These are phyloP conservation scores for Seriola dumerili DNA, from an alignment of 2,113 vertebrate genomes.

Conservation along the genomic window DNA sequence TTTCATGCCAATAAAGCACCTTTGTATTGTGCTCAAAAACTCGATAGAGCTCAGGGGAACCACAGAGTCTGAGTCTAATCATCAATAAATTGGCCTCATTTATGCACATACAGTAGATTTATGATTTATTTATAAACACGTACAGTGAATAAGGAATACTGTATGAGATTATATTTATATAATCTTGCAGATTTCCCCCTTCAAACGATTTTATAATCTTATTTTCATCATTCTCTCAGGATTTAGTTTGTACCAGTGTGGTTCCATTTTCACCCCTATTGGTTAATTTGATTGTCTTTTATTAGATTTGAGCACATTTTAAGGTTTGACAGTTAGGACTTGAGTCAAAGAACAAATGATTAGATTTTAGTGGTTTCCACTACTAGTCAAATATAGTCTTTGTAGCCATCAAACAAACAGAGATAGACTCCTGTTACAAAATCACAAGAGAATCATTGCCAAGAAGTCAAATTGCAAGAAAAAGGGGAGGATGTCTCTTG, in stretches of 20 bases:
- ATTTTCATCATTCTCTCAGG: background rate
- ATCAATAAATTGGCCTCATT: background rate
- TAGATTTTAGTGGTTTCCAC: conserved; percentile 22
- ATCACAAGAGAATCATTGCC: background rate
- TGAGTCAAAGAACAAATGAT: conserved; percentile 37
- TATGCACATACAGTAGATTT: background rate
- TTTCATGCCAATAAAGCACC: no score
- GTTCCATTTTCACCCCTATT: conserved; percentile 14
- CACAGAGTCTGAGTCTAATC: background rate
- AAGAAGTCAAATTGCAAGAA: conserved; percentile 1
- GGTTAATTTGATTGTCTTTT: conserved; percentile 20
- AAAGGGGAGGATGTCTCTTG: background rate
- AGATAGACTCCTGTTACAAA: background rate
- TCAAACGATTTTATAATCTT: background rate
- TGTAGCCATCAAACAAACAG: background rate
- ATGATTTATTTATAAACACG: background rate
- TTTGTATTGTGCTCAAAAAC: background rate
- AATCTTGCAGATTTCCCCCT: background rate
- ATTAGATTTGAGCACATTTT: conserved; percentile 14
- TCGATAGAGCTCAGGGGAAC: background rate
- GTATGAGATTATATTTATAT: background rate
- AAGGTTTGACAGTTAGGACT: background rate
- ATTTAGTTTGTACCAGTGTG: background rate
- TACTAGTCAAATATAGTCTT: conserved; percentile 9
- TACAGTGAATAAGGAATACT: background rate